Base-by-base conservation (phyloP, 2,797 vertebrate genomes). In the Hipposideros larvatus region DNA sequence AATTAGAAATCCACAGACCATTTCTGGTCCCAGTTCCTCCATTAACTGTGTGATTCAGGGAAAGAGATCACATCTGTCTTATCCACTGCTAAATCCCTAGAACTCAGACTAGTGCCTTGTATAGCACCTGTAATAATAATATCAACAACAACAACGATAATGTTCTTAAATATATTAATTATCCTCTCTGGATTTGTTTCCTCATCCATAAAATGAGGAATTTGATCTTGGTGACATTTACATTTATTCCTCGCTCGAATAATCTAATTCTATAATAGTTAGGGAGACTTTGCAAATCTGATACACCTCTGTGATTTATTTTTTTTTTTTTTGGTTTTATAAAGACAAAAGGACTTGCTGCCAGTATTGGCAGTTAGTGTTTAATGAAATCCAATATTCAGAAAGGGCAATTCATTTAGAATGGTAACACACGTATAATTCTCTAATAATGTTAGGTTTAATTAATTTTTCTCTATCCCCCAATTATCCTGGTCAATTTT, bases 31-130 rank as follows among this genome's bases (percentile, higher is more conserved):
- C 46, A 93, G 26, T 31, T 61, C 55, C 43, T 92, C 77, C 34
- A 68, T 74, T 92, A 87, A 86, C 82, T 87, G 43, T 66, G 46
- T n/a, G 77, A 84, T 61, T 82, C 75, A 73, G 61, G 46, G 90
- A 43, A 90, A 95, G 95, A 87, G 77, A 92, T 10, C 89, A 87
- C 74, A 93, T 63, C 46, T 77, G 48, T 87, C 87, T 79, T 71
- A 31, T 41, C 92, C 41, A 87, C 46, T 53, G 70, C 61, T 80
- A 26, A 90, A 46, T 77, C n/a, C 78, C 77, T 37, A 87, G 75
- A 68, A 68, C 34, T 41, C n/a, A 80, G 55, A 61, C 7, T 6
- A 34, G 59, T 53, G 28, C 43, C 51, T 80, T 80, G n/a, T 13
- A 85, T 6, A 55, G 53, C 22, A 95, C 34, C 51, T 68, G 70